Percentiles rank a stretch among this genome's conserved stretches.
Evolutionary conservation across 2,888 invertebrate genomes (phyloP).

Genomic region (Shargacucullia verbasci): DNA sequence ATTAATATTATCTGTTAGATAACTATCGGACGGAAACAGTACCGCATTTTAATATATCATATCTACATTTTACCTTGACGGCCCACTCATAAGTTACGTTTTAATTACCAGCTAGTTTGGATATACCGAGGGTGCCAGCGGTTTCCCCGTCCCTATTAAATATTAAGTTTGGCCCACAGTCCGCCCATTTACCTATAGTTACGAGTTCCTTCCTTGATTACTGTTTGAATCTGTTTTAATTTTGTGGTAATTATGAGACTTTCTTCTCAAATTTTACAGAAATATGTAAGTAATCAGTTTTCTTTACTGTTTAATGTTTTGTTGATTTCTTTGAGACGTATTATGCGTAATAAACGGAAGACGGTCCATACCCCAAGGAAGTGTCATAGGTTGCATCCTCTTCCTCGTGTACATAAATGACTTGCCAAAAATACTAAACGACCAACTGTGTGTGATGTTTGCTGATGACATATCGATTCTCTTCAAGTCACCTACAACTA

Average conservation of each 20-base stretch:
- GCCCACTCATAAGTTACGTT: slow-evolving; percentile 5
- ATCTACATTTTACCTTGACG: background rate
- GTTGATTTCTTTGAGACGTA: no score
- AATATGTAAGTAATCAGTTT: background rate
- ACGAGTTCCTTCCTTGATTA: slow-evolving; percentile 21
- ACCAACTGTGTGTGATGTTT: no score
- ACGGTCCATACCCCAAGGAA: no score
- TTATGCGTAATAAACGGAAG: no score
- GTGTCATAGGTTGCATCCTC: no score
- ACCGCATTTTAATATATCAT: background rate
- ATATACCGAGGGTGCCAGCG: background rate
- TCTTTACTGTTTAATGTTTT: no score
- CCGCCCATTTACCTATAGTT: slow-evolving; percentile 9
- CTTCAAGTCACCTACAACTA: no score
- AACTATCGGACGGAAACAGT: no score
- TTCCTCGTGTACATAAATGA: no score
- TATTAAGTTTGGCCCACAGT: slow-evolving; percentile 32
- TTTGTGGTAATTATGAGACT: slow-evolving; percentile 3
- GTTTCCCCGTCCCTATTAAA: slow-evolving; percentile 33
- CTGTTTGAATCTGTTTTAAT: slow-evolving; percentile 26
- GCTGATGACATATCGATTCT: no score
- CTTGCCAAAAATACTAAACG: no score
- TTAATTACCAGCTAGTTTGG: slow-evolving; percentile 34
- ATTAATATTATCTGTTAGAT: no score
- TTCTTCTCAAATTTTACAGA: slow-evolving; percentile 1